These are phyloP conservation scores for Thinocorus orbignyianus DNA, from an alignment of 2,113 vertebrate species.

Conservation along the genomic window DNA sequence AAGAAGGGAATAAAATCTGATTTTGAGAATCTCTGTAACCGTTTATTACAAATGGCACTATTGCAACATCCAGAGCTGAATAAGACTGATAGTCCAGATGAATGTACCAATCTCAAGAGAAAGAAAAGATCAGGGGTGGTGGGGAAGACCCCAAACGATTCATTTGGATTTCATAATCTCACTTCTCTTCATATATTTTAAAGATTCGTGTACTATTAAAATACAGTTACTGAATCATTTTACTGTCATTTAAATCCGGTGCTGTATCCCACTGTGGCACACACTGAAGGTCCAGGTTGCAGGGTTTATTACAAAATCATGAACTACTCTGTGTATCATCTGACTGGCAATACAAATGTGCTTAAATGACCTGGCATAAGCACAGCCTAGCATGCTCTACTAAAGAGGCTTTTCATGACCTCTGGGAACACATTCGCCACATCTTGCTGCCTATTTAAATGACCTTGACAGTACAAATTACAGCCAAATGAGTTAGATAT, in stretches of 20 bases:
- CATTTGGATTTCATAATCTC: not conserved
- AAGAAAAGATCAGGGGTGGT: not conserved
- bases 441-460: slow-evolving; percentile 54
- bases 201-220: not conserved
- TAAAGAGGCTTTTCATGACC: slow-evolving; percentile 69
- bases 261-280: not conserved
- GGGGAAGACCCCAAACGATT: not conserved
- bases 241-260: not conserved
- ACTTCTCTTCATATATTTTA: not conserved
- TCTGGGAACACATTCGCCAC: slow-evolving; percentile 49
- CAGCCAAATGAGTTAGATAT: slow-evolving; percentile 41
- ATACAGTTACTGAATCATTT: not conserved
- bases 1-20: not conserved
- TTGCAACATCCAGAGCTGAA: not conserved
- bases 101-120: not conserved
- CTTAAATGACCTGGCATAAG: slow-evolving; percentile 58
- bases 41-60: not conserved
- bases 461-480: slow-evolving; percentile 64
- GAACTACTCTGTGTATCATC: not conserved
- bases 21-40: not conserved
- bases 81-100: not conserved
- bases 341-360: slow-evolving; percentile 53
- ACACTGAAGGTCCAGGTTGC: not conserved
- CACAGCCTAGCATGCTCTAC: slow-evolving; percentile 9
- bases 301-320: slow-evolving; percentile 22